A percentile compares a stretch with the other conserved stretches of the same genome.
Conservation (phyloP, 2,797 vertebrate species). For the Intellagama lesueurii region DNA sequence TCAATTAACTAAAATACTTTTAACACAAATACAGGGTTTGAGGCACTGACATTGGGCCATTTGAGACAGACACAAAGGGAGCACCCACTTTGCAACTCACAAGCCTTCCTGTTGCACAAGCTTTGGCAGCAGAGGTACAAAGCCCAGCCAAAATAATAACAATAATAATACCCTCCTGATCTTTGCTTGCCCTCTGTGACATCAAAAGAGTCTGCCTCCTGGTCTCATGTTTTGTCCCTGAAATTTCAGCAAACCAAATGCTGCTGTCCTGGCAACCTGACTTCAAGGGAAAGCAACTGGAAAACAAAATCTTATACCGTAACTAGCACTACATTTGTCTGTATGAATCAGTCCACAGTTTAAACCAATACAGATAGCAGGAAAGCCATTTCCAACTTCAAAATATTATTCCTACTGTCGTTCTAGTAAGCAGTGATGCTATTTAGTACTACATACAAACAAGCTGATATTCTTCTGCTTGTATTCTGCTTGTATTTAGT, state of each 20-base stretch:
- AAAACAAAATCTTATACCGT: not conserved
- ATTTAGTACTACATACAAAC: not conserved
- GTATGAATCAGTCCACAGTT: not conserved
- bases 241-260: not conserved
- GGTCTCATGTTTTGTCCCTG: not conserved
- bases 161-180: no score
- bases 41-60: no score
- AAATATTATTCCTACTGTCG: not conserved
- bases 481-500: no score
- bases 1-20: not conserved
- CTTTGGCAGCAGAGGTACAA: no score
- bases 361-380: not conserved
- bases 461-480: conserved; percentile 12
- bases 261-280: not conserved
- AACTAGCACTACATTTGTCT: not conserved
- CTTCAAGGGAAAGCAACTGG: no score
- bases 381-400: not conserved
- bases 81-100: no score
- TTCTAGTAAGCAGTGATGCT: not conserved
- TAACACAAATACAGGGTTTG: not conserved
- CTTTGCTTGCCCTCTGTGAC: not conserved
- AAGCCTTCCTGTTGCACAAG: no score
- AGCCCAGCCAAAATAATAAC: no score
- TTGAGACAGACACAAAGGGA: no score
- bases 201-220: not conserved